phyloP scores from a whole-genome alignment of 2,797 vertebrate species.

The Chaetophractus vellerosus region DNA sequence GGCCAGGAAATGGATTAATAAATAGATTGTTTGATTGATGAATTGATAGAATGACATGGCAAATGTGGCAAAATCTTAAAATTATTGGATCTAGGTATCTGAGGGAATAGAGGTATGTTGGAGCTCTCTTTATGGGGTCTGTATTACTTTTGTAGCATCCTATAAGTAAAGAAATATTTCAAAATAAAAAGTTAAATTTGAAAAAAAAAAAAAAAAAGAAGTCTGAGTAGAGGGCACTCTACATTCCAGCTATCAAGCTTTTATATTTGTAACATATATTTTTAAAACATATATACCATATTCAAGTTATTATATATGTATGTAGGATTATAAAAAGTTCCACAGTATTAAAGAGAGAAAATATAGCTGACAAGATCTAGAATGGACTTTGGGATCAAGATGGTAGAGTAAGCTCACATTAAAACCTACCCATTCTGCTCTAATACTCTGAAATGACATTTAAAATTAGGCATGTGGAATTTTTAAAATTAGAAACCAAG shows the following conservation, averaged over 20 bases:
- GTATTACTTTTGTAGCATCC: too few species aligned
- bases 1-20: too few species aligned
- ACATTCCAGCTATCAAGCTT: background rate
- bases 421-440: conserved; percentile 43
- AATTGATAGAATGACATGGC: too few species aligned
- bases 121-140: too few species aligned
- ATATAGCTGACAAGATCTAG: conserved; percentile 46
- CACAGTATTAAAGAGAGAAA: conserved; percentile 53
- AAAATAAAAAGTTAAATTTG: too few species aligned
- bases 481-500: conserved; percentile 52
- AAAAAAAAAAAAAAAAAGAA: background rate
- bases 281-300: background rate
- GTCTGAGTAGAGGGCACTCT: background rate
- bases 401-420: background rate
- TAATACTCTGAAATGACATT: conserved; percentile 27
- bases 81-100: too few species aligned
- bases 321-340: conserved; percentile 30
- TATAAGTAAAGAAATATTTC: too few species aligned
- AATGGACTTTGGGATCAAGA: conserved; percentile 50
- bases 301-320: background rate
- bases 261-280: background rate
- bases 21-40: too few species aligned
- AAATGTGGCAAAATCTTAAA: too few species aligned
- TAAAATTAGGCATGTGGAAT: conserved; percentile 1
- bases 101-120: too few species aligned